These are phyloP conservation scores for Chionomys nivalis DNA, from an alignment of 2,113 vertebrate genomes.

Conservation along the genomic window DNA sequence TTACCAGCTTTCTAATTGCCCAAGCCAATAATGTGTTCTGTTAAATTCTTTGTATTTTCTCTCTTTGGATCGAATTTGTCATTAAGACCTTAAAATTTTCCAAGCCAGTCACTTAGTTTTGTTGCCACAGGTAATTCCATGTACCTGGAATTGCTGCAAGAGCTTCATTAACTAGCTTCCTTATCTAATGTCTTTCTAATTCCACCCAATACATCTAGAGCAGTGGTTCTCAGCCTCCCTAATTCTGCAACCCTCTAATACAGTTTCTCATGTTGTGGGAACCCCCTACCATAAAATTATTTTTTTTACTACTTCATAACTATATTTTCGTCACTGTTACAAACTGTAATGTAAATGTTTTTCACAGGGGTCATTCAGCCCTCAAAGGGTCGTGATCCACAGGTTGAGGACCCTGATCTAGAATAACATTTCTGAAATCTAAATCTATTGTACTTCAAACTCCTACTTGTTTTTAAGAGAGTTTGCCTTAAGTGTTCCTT, in stretches of 20 bases:
- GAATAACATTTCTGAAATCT: neutral
- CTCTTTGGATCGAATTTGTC: neutral
- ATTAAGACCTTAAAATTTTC: constrained; percentile 47
- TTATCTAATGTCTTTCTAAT: neutral
- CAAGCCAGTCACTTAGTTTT: neutral
- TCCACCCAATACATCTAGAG: neutral
- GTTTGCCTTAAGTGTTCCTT: neutral
- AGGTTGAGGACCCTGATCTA: neutral
- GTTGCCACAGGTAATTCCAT: neutral
- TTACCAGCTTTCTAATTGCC: constrained; percentile 1
- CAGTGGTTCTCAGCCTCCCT: neutral
- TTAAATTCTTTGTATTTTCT: neutral
- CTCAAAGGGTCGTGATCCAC: neutral
- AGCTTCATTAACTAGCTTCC: neutral
- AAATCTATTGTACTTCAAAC: neutral
- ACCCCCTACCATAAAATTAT: neutral
- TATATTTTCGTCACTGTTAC: neutral
- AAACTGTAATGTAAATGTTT: neutral
- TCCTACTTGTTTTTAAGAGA: neutral
- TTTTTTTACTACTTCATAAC: neutral
- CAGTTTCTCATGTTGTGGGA: neutral
- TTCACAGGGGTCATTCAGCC: neutral
- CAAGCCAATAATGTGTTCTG: neutral
- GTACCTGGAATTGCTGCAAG: neutral
- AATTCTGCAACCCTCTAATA: neutral